Evolutionary conservation across 2,113 vertebrate genomes (phyloP).

Genomic region (Sylvilagus bachmani): DNA sequence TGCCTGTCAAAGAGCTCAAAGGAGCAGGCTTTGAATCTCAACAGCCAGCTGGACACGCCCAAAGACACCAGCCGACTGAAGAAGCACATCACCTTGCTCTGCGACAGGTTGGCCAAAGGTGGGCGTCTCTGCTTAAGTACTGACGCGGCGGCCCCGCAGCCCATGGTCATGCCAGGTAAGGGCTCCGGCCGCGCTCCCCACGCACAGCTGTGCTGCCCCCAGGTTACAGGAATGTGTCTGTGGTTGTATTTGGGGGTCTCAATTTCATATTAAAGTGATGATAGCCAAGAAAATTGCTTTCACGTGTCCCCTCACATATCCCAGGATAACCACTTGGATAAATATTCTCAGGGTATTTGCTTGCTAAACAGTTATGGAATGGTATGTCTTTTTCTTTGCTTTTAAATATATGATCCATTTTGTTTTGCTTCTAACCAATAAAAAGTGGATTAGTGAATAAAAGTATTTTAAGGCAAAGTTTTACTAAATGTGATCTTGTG

Average conservation of each 20-base stretch:
- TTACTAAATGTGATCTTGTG: constrained; percentile 55
- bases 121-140: constrained; percentile 93
- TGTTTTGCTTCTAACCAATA: constrained; percentile 74
- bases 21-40: constrained; percentile 93
- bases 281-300: constrained; percentile 72
- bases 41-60: constrained; percentile 90
- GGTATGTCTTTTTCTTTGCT: constrained; percentile 39
- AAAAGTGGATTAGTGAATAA: constrained; percentile 74
- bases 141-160: constrained; percentile 87
- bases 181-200: neutral
- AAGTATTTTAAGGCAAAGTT: constrained; percentile 71
- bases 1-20: constrained; percentile 96
- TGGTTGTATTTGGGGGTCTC: constrained; percentile 51
- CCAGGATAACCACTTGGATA: constrained; percentile 64
- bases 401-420: constrained; percentile 73
- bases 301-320: constrained; percentile 59
- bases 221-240: neutral
- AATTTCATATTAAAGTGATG: constrained; percentile 62
- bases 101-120: constrained; percentile 95
- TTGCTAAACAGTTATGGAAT: constrained; percentile 72
- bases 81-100: constrained; percentile 96
- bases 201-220: neutral
- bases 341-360: constrained; percentile 75
- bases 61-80: constrained; percentile 94
- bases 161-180: constrained; percentile 92